Evolutionary conservation across 1,140 invertebrate species (phyloP).

Genomic region (Megalopta genalis): DNA sequence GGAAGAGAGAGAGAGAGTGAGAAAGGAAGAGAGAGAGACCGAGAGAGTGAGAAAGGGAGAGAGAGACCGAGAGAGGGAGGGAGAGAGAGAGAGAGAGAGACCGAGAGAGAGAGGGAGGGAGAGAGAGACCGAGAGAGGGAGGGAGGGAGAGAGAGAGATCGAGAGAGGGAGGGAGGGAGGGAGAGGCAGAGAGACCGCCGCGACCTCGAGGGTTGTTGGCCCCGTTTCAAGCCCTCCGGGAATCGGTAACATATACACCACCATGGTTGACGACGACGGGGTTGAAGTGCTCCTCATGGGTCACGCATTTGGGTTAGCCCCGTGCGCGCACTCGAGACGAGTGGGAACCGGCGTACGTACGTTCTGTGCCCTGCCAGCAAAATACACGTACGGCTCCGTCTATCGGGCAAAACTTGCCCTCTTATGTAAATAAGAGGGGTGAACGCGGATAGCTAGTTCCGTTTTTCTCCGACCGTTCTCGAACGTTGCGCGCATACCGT

Average conservation of each 20-base stretch:
- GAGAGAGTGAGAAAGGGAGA: too few relatives aligned
- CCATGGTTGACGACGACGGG: neutral
- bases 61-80: too few relatives aligned
- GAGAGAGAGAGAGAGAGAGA: neutral
- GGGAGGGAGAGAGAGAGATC: neutral
- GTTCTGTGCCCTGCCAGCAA: neutral
- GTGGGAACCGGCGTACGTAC: neutral
- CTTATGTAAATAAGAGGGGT: too few relatives aligned
- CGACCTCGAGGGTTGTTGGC: slow-evolving; percentile 65
- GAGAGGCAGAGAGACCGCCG: slow-evolving; percentile 22
- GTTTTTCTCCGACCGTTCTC: too few relatives aligned
- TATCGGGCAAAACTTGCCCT: too few relatives aligned
- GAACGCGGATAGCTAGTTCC: too few relatives aligned
- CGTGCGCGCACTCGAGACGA: neutral
- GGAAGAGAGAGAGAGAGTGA: neutral
- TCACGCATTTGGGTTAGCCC: slow-evolving; percentile 12
- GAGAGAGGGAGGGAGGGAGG: too few relatives aligned
- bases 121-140: too few relatives aligned
- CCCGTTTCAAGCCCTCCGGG: slow-evolving; percentile 53
- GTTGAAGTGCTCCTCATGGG: neutral
- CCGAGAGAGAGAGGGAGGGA: too few relatives aligned
- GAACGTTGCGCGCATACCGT: too few relatives aligned
- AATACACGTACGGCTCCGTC: neutral
- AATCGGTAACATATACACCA: neutral
- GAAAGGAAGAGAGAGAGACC: too few relatives aligned